Evolutionary conservation across 2,888 invertebrate genomes (phyloP).

Genomic region (Rutpela maculata): DNA sequence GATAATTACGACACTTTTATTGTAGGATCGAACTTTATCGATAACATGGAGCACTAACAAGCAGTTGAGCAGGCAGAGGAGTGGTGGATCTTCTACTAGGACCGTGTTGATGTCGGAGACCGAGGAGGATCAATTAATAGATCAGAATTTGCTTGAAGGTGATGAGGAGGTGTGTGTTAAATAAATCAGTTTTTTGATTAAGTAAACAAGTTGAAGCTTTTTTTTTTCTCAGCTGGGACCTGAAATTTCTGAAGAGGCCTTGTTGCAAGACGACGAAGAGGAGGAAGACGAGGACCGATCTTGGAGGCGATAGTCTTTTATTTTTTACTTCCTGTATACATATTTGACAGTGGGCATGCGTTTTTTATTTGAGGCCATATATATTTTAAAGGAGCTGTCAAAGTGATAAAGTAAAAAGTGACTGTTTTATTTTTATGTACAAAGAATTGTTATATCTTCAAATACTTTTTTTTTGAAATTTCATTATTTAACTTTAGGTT

Average conservation of each 20-base stretch:
- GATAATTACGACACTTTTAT: conserved; percentile 24
- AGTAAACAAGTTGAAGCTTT: not conserved
- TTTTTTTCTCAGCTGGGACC: conserved; percentile 64
- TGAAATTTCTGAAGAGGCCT: conserved; percentile 79
- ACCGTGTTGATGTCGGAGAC: conserved; percentile 71
- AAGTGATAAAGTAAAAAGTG: conserved; percentile 42
- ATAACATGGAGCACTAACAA: conserved; percentile 71
- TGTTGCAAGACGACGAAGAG: conserved; percentile 89
- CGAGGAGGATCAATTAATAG: conserved; percentile 73
- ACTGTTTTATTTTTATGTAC: conserved; percentile 49
- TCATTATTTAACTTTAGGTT: conserved; percentile 5
- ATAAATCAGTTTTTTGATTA: conserved; percentile 13
- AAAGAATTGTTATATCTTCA: conserved; percentile 51
- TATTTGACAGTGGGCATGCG: conserved; percentile 39
- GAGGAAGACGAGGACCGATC: conserved; percentile 92
- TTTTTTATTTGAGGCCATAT: conserved; percentile 34
- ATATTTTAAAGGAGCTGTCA: conserved; percentile 33
- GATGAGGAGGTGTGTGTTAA: conserved; percentile 71
- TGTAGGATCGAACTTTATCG: conserved; percentile 71
- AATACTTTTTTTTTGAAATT: conserved; percentile 37
- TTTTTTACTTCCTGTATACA: conserved; percentile 37
- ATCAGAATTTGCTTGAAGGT: conserved; percentile 70
- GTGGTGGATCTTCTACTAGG: conserved; percentile 62
- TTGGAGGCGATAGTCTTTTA: conserved; percentile 87
- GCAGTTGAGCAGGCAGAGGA: conserved; percentile 66